Percentiles rank a stretch among this genome's conserved stretches.
Evolutionary conservation across 2,888 invertebrate genomes (phyloP).

Genomic region (Morinoia aosen): DNA sequence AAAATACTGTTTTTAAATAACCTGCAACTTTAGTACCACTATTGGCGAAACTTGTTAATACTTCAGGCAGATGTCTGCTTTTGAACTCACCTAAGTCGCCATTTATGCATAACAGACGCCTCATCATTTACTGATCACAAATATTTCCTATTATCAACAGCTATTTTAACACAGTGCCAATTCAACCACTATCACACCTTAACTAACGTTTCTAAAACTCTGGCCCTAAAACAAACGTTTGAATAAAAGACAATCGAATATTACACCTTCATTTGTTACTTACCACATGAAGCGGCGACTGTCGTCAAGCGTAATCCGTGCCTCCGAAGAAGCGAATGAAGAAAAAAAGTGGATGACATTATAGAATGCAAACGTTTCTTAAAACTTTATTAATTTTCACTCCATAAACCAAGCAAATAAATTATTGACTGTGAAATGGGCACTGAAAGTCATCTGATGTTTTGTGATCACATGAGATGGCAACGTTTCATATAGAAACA

Average conservation of each 20-base stretch:
- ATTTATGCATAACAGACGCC: not conserved
- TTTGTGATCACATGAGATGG: too few relatives aligned
- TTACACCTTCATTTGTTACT: constrained; percentile 65
- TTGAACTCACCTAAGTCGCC: not conserved
- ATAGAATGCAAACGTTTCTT: not conserved
- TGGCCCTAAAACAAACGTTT: not conserved
- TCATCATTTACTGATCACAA: not conserved
- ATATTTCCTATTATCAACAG: not conserved
- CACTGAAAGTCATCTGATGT: too few relatives aligned
- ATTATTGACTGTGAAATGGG: too few relatives aligned
- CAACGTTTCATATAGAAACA: too few relatives aligned
- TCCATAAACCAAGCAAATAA: too few relatives aligned
- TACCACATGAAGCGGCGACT: constrained; percentile 29
- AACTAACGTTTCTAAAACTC: not conserved
- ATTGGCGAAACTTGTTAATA: too few relatives aligned
- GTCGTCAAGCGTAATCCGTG: constrained; percentile 32
- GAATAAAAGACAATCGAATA: constrained; percentile 67
- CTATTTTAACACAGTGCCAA: not conserved
- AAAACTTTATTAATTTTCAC: not conserved
- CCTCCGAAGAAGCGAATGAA: not conserved
- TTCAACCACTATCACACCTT: not conserved
- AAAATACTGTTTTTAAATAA: too few relatives aligned
- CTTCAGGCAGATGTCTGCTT: not conserved
- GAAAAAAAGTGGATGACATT: not conserved
- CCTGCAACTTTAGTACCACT: too few relatives aligned